Conservation (phyloP, 2,888 invertebrate species). For the Acronicta leporina region DNA sequence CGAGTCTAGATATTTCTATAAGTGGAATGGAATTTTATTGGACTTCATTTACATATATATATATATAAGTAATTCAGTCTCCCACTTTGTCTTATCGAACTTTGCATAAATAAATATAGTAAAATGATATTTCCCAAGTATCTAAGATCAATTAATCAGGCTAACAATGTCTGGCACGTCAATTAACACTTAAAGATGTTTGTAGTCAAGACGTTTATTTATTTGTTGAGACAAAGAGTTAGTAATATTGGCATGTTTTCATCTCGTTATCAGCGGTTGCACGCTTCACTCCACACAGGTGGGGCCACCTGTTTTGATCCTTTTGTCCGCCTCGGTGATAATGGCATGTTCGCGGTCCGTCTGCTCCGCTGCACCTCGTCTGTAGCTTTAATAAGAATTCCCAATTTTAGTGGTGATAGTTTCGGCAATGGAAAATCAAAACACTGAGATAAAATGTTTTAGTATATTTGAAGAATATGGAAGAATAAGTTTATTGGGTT, state of each 20-base stretch:
- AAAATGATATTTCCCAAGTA: too few relatives aligned
- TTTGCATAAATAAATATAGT: too few relatives aligned
- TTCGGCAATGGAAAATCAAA: not conserved
- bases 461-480: too few relatives aligned
- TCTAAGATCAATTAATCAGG: not conserved
- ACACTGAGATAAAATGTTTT: too few relatives aligned
- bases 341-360: constrained; percentile 40
- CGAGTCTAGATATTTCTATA: too few relatives aligned
- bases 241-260: constrained; percentile 42
- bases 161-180: not conserved
- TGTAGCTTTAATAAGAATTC: constrained; percentile 41
- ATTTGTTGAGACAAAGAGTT: constrained; percentile 24
- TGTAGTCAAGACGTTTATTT: constrained; percentile 24
- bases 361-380: constrained; percentile 34
- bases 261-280: constrained; percentile 51
- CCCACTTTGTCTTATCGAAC: too few relatives aligned
- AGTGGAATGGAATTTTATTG: too few relatives aligned
- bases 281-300: constrained; percentile 54
- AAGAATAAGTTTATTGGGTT: too few relatives aligned
- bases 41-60: too few relatives aligned
- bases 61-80: too few relatives aligned
- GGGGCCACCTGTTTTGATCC: constrained; percentile 51
- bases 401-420: constrained; percentile 35
- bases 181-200: constrained; percentile 8
- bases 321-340: constrained; percentile 44